Base-by-base conservation (phyloP, 2,797 vertebrate species). In the Oophaga sylvatica region DNA sequence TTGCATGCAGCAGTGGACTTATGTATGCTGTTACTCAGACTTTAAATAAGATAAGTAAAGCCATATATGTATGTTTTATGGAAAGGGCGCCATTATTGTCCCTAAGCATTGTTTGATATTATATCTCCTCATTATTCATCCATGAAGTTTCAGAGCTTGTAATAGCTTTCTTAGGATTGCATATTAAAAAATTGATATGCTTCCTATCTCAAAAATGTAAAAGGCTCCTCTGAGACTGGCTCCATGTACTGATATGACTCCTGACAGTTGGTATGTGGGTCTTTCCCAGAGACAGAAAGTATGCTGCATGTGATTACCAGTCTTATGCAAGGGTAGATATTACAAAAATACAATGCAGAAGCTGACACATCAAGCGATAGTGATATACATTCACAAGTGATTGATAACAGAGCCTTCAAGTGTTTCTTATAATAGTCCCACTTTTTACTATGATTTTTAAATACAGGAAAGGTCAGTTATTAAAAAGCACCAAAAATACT, bases 221-320 rank as follows among this genome's bases (percentile, higher is more conserved):
- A 45, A 20, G 71, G 35, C 71, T 75, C n/a, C 48, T 53, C 0
- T 8, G 75, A 26, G 75, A 77, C 75, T 77, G 45, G 48, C 75
- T 56, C 75, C 48, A 56, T 56, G 22, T 26, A 53, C 48, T 77
- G 45, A 77, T 77, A 56, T 56, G 75, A 26, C 75, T 53, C 6
- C 75, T 77, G 48, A 77, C 45, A 48, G 71, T 5, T 76, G 73
- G 19, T 53, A 76, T 76, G 73, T 12, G 1, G 7, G 71, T n/a
- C 41, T 53, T 76, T 76, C 6, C 75, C 6, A n/a, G 12, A 77
- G 41, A 26, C 22, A 26, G 2, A 77, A 77, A 77, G n/a, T n/a
- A 77, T 77, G 45, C n/a, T 77, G 26, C 75, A 26, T 77, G 75
- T 77, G 75, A 77, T 77, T 53, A 56, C 22, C n/a, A 77, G 71